phyloP scores from a whole-genome alignment of 2,113 vertebrate species.

The Picathartes gymnocephalus region DNA sequence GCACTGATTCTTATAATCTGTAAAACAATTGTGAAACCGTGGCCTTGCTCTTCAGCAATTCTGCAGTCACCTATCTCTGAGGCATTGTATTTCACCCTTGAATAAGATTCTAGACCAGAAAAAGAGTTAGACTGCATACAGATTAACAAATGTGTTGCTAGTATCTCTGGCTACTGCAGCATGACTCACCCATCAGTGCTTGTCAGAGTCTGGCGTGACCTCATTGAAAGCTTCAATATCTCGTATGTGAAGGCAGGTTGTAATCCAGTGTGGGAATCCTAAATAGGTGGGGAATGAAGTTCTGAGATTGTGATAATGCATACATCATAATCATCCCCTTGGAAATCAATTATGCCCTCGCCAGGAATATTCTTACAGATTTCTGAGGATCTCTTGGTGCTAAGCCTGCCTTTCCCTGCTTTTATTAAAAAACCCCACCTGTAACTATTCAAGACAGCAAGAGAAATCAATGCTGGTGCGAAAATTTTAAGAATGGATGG shows the following conservation, averaged over 20 bases:
- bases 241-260: conserved; percentile 9
- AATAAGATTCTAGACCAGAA: conserved; percentile 65
- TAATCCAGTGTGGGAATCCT: conserved; percentile 37
- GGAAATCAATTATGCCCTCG: background rate
- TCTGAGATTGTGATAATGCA: background rate
- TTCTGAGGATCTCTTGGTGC: background rate
- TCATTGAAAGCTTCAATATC: conserved; percentile 67
- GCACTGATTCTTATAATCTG: background rate
- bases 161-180: conserved; percentile 73
- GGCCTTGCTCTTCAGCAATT: background rate
- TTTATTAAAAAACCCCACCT: background rate
- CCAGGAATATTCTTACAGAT: background rate
- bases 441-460: background rate
- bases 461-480: background rate
- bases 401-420: background rate
- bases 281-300: background rate
- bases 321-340: background rate
- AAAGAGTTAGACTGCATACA: conserved; percentile 69
- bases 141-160: conserved; percentile 70
- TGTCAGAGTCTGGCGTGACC: conserved; percentile 71
- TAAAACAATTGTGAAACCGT: background rate
- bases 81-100: conserved; percentile 50
- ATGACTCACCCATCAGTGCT: conserved; percentile 76
- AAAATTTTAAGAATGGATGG: background rate
- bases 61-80: conserved; percentile 32